phyloP scores from a whole-genome alignment of 2,113 vertebrate genomes.

The Salvelinus alpinus region DNA sequence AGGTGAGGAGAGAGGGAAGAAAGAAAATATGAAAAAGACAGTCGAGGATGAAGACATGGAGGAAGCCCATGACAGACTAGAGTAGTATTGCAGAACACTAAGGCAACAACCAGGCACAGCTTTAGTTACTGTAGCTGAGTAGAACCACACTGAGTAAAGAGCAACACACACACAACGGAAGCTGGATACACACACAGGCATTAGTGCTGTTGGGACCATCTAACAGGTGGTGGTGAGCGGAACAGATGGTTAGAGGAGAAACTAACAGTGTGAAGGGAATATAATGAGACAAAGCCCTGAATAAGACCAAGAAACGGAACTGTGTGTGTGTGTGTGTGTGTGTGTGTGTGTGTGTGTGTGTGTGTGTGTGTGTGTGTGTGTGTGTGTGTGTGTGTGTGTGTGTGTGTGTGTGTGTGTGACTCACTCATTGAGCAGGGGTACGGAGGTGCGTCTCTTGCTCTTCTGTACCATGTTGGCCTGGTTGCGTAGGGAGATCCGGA shows the following conservation, averaged over 20 bases:
- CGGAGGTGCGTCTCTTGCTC: conserved; percentile 90
- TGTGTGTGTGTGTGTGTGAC: conserved; percentile 47
- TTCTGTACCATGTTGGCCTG: conserved; percentile 99
- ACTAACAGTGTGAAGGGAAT: conserved; percentile 10
- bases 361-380: no score
- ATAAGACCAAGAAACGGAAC: background rate
- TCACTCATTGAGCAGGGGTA: conserved; percentile 93
- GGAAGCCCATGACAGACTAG: conserved; percentile 54
- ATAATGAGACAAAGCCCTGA: no score
- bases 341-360: no score
- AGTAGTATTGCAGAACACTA: conserved; percentile 40
- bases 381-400: no score
- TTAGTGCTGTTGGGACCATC: conserved; percentile 31
- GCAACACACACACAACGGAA: conserved; percentile 3
- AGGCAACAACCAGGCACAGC: conserved; percentile 24
- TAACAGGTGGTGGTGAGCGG: conserved; percentile 19
- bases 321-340: background rate
- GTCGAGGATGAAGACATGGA: conserved; percentile 20
- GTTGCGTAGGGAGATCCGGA: conserved; percentile 90
- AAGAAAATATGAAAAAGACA: background rate
- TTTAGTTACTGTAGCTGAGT: conserved; percentile 34
- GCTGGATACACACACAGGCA: conserved; percentile 2
- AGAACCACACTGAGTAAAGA: conserved; percentile 19
- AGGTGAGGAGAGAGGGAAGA: conserved; percentile 17
- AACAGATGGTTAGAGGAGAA: conserved; percentile 5